Evolutionary conservation across 2,888 invertebrate species (phyloP).

Genomic region (Ptychoptera albimana): DNA sequence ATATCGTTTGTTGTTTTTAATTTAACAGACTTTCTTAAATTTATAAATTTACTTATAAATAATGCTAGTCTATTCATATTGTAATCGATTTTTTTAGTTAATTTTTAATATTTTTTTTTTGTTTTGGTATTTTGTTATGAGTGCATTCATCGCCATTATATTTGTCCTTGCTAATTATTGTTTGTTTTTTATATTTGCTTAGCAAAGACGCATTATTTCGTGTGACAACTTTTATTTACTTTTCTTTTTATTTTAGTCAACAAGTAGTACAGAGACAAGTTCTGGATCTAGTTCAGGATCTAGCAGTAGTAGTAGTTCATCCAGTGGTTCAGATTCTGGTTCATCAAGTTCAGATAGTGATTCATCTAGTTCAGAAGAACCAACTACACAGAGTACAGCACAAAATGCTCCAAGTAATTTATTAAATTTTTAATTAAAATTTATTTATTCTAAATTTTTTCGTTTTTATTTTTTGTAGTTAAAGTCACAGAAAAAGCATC

Average conservation of each 20-base stretch:
- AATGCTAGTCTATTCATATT: too few species aligned
- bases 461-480: too few species aligned
- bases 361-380: constrained; percentile 40
- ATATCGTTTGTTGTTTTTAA: too few species aligned
- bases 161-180: too few species aligned
- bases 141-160: too few species aligned
- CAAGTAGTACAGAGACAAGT: constrained; percentile 43
- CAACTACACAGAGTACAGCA: constrained; percentile 12
- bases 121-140: neutral
- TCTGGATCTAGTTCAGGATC: constrained; percentile 52
- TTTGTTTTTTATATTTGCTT: neutral
- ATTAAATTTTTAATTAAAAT: too few species aligned
- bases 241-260: constrained; percentile 18
- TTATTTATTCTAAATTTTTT: too few species aligned
- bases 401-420: too few species aligned
- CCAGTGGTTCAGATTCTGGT: constrained; percentile 52
- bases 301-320: constrained; percentile 44
- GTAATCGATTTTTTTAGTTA: too few species aligned
- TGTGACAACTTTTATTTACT: neutral
- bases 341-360: constrained; percentile 56
- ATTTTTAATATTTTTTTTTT: too few species aligned
- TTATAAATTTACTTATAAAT: too few species aligned
- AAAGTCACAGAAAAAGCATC: neutral
- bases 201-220: neutral
- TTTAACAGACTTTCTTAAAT: too few species aligned